These are phyloP conservation scores for Campoletis sonorensis DNA, from an alignment of 1,140 invertebrate species.

Conservation along the genomic window DNA sequence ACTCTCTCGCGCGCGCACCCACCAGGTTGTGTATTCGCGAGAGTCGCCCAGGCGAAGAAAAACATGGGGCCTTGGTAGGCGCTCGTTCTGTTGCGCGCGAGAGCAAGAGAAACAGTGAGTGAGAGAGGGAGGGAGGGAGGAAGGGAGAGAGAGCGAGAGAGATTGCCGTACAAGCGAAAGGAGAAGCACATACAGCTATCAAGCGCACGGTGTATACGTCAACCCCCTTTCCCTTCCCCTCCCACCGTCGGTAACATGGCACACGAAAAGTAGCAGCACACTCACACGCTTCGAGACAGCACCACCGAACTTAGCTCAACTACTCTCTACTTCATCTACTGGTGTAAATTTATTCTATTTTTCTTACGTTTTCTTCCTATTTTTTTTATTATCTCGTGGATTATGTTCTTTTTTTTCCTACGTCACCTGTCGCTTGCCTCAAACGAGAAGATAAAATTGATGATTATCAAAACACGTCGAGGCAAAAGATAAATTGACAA, in stretches of 20 bases:
- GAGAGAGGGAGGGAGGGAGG: slow-evolving; percentile 13
- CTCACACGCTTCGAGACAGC: slow-evolving; percentile 33
- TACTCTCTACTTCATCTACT: not conserved
- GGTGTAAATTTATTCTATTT: not conserved
- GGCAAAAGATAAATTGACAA: not conserved
- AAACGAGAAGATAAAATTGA: not conserved
- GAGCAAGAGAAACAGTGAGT: not conserved
- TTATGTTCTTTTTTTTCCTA: not conserved
- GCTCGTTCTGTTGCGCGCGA: not conserved
- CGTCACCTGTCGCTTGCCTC: not conserved
- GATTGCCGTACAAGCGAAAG: too few relatives aligned
- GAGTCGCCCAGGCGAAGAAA: slow-evolving; percentile 11
- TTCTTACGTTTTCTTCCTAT: not conserved
- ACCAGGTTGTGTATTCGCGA: slow-evolving; percentile 43
- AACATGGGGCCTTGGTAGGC: slow-evolving; percentile 22
- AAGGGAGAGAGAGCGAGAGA: slow-evolving; percentile 20
- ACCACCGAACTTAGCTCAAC: slow-evolving; percentile 17
- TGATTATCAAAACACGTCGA: not conserved
- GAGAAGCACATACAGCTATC: not conserved
- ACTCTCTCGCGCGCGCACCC: slow-evolving; percentile 45
- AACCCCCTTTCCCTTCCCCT: slow-evolving; percentile 16
- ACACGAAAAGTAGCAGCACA: slow-evolving; percentile 47
- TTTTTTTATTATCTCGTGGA: not conserved
- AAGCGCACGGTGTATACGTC: slow-evolving; percentile 28
- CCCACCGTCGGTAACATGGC: slow-evolving; percentile 33